Percentiles rank a stretch among this genome's conserved stretches.
These are phyloP conservation scores for Betta splendens DNA, from an alignment of 2,797 vertebrate genomes.

Conservation along the genomic window DNA sequence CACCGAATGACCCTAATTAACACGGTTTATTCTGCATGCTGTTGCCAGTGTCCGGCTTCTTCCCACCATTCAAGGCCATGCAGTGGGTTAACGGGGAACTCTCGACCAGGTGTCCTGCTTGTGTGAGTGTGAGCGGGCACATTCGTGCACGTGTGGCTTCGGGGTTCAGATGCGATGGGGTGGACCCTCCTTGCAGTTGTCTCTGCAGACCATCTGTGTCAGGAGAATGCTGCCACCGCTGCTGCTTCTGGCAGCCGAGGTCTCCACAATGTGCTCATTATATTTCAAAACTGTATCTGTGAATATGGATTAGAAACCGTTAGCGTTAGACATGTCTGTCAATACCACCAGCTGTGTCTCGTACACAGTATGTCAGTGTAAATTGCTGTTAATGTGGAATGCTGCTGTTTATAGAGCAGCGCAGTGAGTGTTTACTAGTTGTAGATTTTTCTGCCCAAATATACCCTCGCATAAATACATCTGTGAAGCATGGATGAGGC, in stretches of 20 bases:
- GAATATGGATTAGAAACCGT: conserved; percentile 62
- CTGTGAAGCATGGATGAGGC: conserved; percentile 52
- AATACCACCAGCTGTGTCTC: conserved; percentile 60
- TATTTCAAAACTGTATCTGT: conserved; percentile 56
- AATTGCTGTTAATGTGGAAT: conserved; percentile 64
- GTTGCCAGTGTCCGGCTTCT: no score
- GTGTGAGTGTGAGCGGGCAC: neutral
- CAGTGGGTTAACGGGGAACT: no score
- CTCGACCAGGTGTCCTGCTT: no score
- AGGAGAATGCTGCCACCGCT: conserved; percentile 32
- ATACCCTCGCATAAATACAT: conserved; percentile 67
- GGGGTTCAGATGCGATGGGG: conserved; percentile 25
- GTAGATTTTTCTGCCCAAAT: conserved; percentile 65
- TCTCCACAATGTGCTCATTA: conserved; percentile 60
- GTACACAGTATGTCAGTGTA: conserved; percentile 46
- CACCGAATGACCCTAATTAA: conserved; percentile 26
- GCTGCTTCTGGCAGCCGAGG: conserved; percentile 42
- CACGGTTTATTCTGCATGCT: conserved; percentile 26
- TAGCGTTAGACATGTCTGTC: conserved; percentile 66
- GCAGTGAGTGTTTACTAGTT: conserved; percentile 69
- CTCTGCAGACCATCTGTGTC: conserved; percentile 60
- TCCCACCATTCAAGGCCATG: no score
- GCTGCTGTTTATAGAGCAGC: conserved; percentile 63
- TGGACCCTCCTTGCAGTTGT: conserved; percentile 38
- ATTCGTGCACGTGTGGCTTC: conserved; percentile 6